Base-by-base conservation (phyloP, 1,140 invertebrate genomes). In the Zophobas atratus region DNA sequence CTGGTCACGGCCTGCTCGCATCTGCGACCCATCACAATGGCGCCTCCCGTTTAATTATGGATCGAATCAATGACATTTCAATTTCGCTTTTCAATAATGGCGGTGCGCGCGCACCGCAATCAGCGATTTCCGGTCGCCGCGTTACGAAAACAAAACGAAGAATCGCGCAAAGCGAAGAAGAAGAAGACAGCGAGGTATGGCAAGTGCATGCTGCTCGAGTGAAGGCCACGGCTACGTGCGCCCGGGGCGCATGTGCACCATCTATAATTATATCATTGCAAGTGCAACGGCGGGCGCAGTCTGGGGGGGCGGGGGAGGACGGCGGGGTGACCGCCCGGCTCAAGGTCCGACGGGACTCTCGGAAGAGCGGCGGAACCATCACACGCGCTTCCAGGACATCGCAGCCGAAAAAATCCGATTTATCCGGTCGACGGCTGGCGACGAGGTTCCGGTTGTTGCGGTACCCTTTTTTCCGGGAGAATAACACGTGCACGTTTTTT, bases 211-310 rank as follows among this genome's bases (percentile, higher is more conserved):
- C 71, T 55, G 60, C 60, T 67, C 60, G 55, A 51, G 71, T 73
- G 71, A 73, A 73, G 71, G 71, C 71, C 71, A 73, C 71, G 49
- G 71, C 71, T 56, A 56, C 71, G 70, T 72, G 70, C 49, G 55
- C 49, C 71, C 48, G 6, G 55, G 55, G 78, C 78, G 78, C 78
- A 79, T 73, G 78, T 72, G 70, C 74, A 76, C 70, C 41, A 35
- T 70, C 67, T 79, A 79, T 79, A 79, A 79, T 79, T 79, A 79
- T 79, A 79, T 79, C 78, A 79, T 70, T 76, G 78, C 72, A 79
- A 79, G 74, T 79, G 78, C 78, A 76, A 76, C 53, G 51, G 63
- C 60, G 55, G 73, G 51, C 57, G 49, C 67, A 70, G 63, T 48
- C 56, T 75, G 77, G 74, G 67, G 60, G 72, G 60, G 73, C 70